Conservation (phyloP, 2,888 invertebrate genomes). For the Metopia argyrocephala region DNA sequence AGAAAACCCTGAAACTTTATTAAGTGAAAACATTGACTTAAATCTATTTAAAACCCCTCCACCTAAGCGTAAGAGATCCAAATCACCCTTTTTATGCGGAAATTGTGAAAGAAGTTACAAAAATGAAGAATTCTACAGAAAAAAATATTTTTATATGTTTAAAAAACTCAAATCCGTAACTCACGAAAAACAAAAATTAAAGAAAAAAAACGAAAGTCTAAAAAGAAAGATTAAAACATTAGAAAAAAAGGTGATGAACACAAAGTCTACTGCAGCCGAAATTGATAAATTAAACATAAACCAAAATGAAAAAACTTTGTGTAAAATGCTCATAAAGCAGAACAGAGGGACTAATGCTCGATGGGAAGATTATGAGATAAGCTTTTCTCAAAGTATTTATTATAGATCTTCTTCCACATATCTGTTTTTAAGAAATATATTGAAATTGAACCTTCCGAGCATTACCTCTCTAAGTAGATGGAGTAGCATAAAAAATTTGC, state of each 20-base stretch:
- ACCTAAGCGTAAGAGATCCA: neutral
- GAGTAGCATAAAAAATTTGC: conserved; percentile 2
- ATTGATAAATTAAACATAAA: neutral
- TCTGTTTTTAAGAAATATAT: neutral
- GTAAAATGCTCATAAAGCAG: neutral
- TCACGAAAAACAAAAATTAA: neutral
- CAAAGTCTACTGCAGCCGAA: neutral
- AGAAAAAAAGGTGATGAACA: neutral
- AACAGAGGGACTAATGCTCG: neutral
- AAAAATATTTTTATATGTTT: conserved; percentile 7
- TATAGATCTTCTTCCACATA: conserved; percentile 9
- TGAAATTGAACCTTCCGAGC: neutral
- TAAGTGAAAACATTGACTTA: neutral
- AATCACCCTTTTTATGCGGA: conserved; percentile 6
- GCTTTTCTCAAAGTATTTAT: conserved; percentile 2
- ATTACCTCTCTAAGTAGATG: neutral
- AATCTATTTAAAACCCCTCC: neutral
- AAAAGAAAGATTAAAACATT: neutral
- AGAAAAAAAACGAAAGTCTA: neutral
- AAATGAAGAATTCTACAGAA: conserved; percentile 7
- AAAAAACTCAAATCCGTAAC: conserved; percentile 20
- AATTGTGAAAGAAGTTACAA: conserved; percentile 5
- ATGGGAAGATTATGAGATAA: neutral
- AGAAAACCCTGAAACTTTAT: neutral
- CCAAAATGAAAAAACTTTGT: neutral